phyloP scores from a whole-genome alignment of 1,140 invertebrate genomes.

The Drosophila equinoxialis region DNA sequence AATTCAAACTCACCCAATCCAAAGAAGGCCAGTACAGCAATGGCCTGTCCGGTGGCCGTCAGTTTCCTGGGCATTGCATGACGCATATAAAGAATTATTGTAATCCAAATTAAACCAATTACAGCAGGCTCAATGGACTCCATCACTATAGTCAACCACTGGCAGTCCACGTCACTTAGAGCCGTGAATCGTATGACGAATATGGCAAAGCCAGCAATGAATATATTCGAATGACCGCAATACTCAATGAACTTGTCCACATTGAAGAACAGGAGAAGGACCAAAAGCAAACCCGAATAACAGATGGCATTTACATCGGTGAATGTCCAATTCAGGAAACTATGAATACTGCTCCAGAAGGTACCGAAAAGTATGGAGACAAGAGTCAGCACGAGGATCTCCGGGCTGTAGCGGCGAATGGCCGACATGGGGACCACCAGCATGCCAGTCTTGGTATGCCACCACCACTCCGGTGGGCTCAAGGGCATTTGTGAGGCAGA shows the following conservation, averaged over 20 bases:
- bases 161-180: conserved; percentile 86
- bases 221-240: conserved; percentile 92
- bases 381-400: conserved; percentile 87
- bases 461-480: conserved; percentile 91
- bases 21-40: conserved; percentile 92
- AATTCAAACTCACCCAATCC: conserved; percentile 85
- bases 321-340: conserved; percentile 87
- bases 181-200: conserved; percentile 90
- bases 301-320: conserved; percentile 52
- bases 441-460: conserved; percentile 90
- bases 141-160: conserved; percentile 88
- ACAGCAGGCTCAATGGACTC: conserved; percentile 92
- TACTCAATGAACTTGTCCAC: conserved; percentile 92
- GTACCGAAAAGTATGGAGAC: conserved; percentile 88
- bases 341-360: conserved; percentile 91
- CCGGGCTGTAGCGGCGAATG: conserved; percentile 88
- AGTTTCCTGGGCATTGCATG: conserved; percentile 91
- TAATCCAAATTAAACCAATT: conserved; percentile 92
- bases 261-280: conserved; percentile 88
- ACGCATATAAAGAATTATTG: conserved; percentile 91
- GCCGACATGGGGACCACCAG: conserved; percentile 89
- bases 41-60: conserved; percentile 91
- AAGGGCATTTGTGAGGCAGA: conserved; percentile 86
- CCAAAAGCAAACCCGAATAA: conserved; percentile 84
- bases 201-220: conserved; percentile 90